These are phyloP conservation scores for Heliconius himera DNA, from an alignment of 1,140 invertebrate species.

Conservation along the genomic window DNA sequence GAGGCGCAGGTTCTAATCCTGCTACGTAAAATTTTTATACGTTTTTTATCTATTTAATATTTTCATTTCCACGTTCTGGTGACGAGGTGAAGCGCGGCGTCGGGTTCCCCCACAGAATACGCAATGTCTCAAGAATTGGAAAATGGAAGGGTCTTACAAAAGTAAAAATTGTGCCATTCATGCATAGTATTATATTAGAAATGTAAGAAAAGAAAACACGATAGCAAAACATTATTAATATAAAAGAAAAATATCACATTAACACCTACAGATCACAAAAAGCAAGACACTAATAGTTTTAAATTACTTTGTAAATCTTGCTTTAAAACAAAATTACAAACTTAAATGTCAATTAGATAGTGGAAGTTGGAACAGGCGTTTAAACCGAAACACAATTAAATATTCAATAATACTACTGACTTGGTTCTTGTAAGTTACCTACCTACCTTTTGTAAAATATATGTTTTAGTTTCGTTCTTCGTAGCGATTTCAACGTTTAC, in stretches of 20 bases:
- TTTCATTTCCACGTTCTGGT: background rate
- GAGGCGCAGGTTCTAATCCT: too few relatives aligned
- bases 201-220: too few relatives aligned
- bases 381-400: constrained; percentile 19
- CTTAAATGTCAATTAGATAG: constrained; percentile 27
- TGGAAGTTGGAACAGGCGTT: constrained; percentile 12
- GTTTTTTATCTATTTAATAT: too few relatives aligned
- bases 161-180: too few relatives aligned
- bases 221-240: background rate
- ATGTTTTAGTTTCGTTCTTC: background rate
- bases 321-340: constrained; percentile 26
- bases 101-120: too few relatives aligned
- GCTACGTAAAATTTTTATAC: too few relatives aligned
- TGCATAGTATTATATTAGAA: too few relatives aligned
- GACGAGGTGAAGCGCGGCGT: too few relatives aligned
- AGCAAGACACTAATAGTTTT: constrained; percentile 11
- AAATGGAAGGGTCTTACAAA: too few relatives aligned
- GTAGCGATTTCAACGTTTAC: background rate
- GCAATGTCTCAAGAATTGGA: too few relatives aligned
- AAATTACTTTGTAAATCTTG: constrained; percentile 22
- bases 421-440: background rate
- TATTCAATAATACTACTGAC: constrained; percentile 18
- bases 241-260: background rate
- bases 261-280: background rate
- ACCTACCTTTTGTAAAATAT: background rate